Conservation (phyloP, 1,140 invertebrate genomes). For the Hesperophylax magnus region DNA sequence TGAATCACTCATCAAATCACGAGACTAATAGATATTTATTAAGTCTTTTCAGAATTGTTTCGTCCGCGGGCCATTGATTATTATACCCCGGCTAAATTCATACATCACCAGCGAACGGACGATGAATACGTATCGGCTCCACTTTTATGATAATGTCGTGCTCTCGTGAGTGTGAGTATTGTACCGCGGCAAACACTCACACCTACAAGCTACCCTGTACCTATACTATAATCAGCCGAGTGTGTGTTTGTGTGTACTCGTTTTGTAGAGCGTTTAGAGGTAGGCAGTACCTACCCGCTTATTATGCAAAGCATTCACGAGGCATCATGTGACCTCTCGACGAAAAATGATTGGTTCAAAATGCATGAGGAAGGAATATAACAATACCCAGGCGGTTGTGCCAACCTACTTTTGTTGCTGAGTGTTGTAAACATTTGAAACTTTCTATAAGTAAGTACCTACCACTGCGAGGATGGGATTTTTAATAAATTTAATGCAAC, state of each 20-base stretch:
- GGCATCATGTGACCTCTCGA: slow-evolving; percentile 34
- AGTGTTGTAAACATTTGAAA: no score
- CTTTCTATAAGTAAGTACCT: no score
- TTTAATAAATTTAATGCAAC: no score
- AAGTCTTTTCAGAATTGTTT: not conserved
- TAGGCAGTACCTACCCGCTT: slow-evolving; percentile 28
- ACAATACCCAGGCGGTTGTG: not conserved
- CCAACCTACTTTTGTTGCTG: no score
- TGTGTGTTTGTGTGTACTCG: slow-evolving; percentile 15
- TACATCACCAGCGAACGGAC: slow-evolving; percentile 27
- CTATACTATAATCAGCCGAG: not conserved
- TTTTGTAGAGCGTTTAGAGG: slow-evolving; percentile 21
- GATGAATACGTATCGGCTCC: slow-evolving; percentile 25
- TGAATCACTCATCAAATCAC: no score
- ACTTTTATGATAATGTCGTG: slow-evolving; percentile 40
- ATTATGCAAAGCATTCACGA: slow-evolving; percentile 37
- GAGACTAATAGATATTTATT: not conserved
- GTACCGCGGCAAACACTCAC: not conserved
- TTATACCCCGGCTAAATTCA: slow-evolving; percentile 15
- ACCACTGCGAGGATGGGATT: no score
- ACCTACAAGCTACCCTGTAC: not conserved
- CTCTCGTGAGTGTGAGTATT: not conserved
- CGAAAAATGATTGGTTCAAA: slow-evolving; percentile 37
- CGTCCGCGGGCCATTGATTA: not conserved
- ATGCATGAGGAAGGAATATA: slow-evolving; percentile 16